phyloP scores from a whole-genome alignment of 2,113 vertebrate species.

The Meles meles region DNA sequence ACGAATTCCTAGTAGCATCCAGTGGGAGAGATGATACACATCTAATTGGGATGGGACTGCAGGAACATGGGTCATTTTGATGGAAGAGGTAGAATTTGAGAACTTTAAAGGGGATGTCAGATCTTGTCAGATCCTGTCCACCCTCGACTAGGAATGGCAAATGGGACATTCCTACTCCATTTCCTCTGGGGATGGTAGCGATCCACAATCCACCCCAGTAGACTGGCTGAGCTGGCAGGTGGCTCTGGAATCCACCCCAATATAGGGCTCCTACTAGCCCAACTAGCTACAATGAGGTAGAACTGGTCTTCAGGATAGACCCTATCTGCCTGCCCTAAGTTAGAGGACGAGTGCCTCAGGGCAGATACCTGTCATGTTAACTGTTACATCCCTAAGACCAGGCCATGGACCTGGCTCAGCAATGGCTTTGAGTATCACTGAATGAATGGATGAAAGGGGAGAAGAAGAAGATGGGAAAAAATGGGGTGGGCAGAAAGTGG shows the following conservation, averaged over 20 bases:
- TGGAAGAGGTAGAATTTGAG: background rate
- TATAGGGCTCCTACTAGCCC: background rate
- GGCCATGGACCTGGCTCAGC: background rate
- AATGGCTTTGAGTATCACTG: background rate
- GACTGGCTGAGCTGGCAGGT: background rate
- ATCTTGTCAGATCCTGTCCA: background rate
- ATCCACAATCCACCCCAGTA: background rate
- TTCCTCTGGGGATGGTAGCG: background rate
- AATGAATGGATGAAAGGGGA: background rate
- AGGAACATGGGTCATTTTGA: background rate
- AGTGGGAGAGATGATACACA: rapidly evolving
- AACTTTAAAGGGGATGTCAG: background rate
- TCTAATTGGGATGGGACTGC: background rate
- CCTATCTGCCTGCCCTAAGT: background rate
- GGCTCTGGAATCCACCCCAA: background rate
- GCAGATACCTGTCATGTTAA: background rate
- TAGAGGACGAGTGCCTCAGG: background rate
- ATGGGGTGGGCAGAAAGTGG: rapidly evolving
- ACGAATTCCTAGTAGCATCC: rapidly evolving
- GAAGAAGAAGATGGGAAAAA: background rate
- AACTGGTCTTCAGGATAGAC: background rate
- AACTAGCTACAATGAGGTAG: rapidly evolving
- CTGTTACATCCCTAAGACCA: background rate
- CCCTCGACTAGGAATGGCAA: background rate
- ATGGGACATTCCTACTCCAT: background rate